A percentile compares a stretch with the other conserved stretches of the same genome.
These are phyloP conservation scores for Drosophila serrata DNA, from an alignment of 1,140 invertebrate species.

Conservation along the genomic window DNA sequence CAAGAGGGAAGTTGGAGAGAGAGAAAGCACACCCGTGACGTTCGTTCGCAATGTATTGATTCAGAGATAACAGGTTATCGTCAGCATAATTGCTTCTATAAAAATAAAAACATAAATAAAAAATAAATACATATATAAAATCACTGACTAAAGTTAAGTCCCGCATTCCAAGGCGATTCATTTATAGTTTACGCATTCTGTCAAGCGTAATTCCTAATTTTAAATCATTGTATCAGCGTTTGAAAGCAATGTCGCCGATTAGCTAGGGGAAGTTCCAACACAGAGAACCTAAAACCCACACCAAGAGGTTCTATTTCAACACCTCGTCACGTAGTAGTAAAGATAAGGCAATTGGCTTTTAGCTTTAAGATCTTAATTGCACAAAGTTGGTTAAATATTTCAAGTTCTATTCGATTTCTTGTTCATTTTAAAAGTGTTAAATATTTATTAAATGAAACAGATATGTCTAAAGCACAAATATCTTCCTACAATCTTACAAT, in stretches of 20 bases:
- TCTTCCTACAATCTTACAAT: too few relatives aligned
- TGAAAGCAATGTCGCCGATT: conserved; percentile 20
- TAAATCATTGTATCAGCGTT: conserved; percentile 33
- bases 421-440: neutral
- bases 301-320: conserved; percentile 17
- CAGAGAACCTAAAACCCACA: neutral
- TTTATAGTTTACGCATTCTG: conserved; percentile 21
- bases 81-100: conserved; percentile 30
- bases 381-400: conserved; percentile 12
- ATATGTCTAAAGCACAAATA: neutral
- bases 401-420: too few relatives aligned
- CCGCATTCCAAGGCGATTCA: conserved; percentile 21
- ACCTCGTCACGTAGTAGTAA: conserved; percentile 31
- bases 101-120: neutral
- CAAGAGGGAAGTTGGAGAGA: conserved; percentile 14
- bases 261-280: conserved; percentile 15
- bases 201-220: conserved; percentile 50
- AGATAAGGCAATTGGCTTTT: conserved; percentile 32
- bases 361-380: conserved; percentile 22
- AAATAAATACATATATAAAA: neutral
- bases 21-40: conserved; percentile 41
- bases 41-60: conserved; percentile 23
- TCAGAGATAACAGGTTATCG: conserved; percentile 47
- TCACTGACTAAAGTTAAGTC: conserved; percentile 35
- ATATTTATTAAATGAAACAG: neutral